A percentile compares a stretch with the other conserved stretches of the same genome.
Evolutionary conservation across 1,140 invertebrate species (phyloP).

Genomic region (Nasonia giraulti): DNA sequence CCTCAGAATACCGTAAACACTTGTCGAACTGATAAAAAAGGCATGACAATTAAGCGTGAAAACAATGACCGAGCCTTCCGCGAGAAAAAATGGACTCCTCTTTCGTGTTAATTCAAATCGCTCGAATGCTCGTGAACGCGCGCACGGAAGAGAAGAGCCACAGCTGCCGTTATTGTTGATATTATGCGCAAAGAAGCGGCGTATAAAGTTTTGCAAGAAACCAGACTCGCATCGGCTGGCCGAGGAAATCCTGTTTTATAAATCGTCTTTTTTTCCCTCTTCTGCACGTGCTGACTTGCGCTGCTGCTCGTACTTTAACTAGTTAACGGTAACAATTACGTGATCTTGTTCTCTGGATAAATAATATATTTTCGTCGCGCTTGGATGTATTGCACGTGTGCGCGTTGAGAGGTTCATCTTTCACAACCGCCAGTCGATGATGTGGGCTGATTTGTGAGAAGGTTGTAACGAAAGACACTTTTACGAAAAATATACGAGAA

Average conservation of each 20-base stretch:
- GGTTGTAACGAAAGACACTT: background rate
- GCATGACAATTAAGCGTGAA: background rate
- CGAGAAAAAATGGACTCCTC: background rate
- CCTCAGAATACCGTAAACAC: background rate
- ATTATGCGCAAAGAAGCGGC: background rate
- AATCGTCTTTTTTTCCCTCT: background rate
- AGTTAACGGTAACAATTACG: constrained; percentile 44
- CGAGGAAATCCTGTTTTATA: constrained; percentile 43
- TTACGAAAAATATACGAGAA: background rate
- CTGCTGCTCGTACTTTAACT: constrained; percentile 2
- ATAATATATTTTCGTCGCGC: constrained; percentile 12
- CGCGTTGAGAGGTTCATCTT: background rate
- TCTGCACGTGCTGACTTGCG: background rate
- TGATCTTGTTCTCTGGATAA: constrained; percentile 31
- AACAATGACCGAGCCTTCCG: background rate
- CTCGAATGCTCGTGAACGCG: background rate
- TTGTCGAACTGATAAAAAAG: background rate
- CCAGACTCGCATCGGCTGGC: background rate
- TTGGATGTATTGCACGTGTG: background rate
- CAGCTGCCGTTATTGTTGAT: background rate
- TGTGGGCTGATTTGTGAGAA: background rate
- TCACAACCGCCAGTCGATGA: background rate
- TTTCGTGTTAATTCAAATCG: constrained; percentile 23
- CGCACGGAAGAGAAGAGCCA: background rate
- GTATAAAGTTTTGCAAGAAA: constrained; percentile 25